phyloP scores from a whole-genome alignment of 2,797 vertebrate species.

The Enteromius argenteus region DNA sequence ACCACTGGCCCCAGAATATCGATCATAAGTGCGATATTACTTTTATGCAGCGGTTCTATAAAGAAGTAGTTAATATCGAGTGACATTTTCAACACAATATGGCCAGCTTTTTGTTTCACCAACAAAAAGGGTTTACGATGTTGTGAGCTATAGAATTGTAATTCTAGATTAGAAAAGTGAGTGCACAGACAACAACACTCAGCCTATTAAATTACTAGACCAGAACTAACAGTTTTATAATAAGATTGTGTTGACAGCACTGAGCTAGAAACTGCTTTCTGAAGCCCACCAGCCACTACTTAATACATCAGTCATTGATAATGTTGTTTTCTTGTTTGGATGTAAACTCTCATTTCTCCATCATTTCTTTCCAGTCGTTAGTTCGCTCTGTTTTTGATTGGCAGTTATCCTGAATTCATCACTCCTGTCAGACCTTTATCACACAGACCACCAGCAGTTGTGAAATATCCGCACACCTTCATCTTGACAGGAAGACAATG shows the following conservation, averaged over 20 bases:
- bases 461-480: neutral
- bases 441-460: neutral
- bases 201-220: neutral
- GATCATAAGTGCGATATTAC: neutral
- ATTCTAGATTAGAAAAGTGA: neutral
- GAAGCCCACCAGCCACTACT: neutral
- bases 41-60: neutral
- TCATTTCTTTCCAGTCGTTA: neutral
- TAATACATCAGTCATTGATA: neutral
- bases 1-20: neutral
- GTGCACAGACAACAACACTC: neutral
- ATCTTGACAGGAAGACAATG: neutral
- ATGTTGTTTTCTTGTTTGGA: neutral
- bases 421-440: neutral
- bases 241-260: neutral
- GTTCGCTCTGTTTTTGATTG: neutral
- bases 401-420: neutral
- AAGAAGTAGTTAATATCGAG: neutral
- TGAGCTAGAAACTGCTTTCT: slow-evolving; percentile 19
- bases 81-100: neutral
- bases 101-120: neutral
- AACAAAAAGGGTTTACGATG: slow-evolving; percentile 18
- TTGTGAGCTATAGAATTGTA: slow-evolving; percentile 2
- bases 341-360: neutral
- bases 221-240: neutral